Base-by-base conservation (phyloP, 2,113 vertebrate genomes). In the Nibea coibor region DNA sequence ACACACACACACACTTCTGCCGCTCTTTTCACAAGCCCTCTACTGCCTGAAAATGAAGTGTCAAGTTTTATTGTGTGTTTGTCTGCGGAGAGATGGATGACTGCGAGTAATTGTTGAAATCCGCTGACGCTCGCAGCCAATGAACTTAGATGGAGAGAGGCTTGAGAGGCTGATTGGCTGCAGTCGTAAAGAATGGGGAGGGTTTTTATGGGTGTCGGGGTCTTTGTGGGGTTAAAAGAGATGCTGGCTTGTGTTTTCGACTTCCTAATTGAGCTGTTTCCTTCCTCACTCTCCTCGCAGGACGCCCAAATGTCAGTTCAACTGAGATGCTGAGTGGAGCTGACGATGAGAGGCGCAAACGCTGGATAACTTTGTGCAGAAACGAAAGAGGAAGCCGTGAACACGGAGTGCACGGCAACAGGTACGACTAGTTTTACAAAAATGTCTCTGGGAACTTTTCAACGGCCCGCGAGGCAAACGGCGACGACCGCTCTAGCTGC, bases 381-480 rank as follows among this genome's bases (percentile, higher is more conserved):
- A 20, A 45, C 14, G 45, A 10, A 51, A 53, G n/a, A 59, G n/a
- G 43, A 57, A 26, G n/a, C 28, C 68, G 28, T 10, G 7, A 51
- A 69, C 9, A 17, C n/a, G 28, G 9, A 12, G 48, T 48, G 26
- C 22, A 50, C 3, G 15, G 58, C 45, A 19, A 68, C 67, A 53
- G n/a, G 19, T 57, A 58, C 22, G 16, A 11, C 24, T 47, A 6
- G n/a, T 45, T 57, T 42, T 26, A 43, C 69, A 88, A 63, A 88
- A 64, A 95, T 96, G 95, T 91, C 95, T 17, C 75, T 90, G 68
- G 95, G 93, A 61, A 69, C 78, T 22, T 43, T 94, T n/a, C 88
- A 83, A n/a, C 81, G 74, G 0, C 74, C 87, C 0, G 45, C 20
- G 3, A 90, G 89, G 61, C 90, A 91, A 39, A 72, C 89, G 10